Evolutionary conservation across 2,113 vertebrate species (phyloP).

Genomic region (Barnardius zonarius): DNA sequence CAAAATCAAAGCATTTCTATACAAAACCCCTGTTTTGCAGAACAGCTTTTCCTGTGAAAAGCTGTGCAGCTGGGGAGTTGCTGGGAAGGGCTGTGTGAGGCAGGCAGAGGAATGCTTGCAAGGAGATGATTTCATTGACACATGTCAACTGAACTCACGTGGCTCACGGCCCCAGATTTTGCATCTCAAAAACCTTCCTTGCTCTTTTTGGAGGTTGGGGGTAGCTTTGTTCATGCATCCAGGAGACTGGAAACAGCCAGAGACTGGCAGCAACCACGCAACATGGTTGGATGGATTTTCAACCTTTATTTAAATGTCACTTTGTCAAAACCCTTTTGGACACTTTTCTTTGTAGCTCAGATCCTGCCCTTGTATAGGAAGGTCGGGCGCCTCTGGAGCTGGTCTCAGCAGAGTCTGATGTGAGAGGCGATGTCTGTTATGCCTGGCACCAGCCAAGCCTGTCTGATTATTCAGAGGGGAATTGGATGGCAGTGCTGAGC

Average conservation of each 20-base stretch:
- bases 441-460: neutral
- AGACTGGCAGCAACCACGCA: neutral
- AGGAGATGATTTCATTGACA: neutral
- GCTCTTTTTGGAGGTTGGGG: neutral
- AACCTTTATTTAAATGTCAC: neutral
- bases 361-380: neutral
- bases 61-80: neutral
- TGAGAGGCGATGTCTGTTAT: neutral
- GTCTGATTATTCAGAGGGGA: slow-evolving; percentile 14
- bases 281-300: neutral
- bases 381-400: neutral
- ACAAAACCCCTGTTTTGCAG: neutral
- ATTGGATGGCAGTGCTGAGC: neutral
- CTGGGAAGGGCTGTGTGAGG: neutral
- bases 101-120: neutral
- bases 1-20: neutral
- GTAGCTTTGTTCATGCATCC: neutral
- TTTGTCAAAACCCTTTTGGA: neutral
- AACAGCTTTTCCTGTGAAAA: neutral
- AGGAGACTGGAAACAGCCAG: neutral
- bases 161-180: neutral
- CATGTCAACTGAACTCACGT: neutral
- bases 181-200: neutral
- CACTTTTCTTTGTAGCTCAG: neutral
- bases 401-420: neutral